Evolutionary conservation across 2,888 invertebrate genomes (phyloP).

Genomic region (Pheosia tremula): DNA sequence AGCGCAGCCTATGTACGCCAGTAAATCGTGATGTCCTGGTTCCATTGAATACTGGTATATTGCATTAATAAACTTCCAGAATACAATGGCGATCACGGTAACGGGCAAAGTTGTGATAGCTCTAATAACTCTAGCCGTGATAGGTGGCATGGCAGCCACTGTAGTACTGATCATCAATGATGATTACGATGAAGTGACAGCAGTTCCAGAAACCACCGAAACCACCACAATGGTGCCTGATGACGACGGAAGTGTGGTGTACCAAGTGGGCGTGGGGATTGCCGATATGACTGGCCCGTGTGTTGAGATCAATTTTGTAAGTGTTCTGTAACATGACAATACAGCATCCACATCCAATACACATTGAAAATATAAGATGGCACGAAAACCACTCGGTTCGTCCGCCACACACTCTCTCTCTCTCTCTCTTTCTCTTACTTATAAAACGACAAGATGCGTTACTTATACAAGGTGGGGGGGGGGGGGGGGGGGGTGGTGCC

Average conservation of each 20-base stretch:
- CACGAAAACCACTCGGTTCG: too few species aligned
- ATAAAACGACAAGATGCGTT: too few species aligned
- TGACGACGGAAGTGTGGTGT: conserved; percentile 29
- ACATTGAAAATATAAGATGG: too few species aligned
- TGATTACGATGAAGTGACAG: conserved; percentile 14
- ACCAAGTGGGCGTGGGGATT: conserved; percentile 91
- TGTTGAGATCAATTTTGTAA: conserved; percentile 96
- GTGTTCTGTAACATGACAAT: conserved; percentile 54
- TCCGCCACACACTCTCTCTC: too few species aligned
- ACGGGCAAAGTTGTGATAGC: conserved; percentile 61
- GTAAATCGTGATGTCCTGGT: too few species aligned
- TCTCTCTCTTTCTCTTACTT: too few species aligned
- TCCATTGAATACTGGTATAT: too few species aligned
- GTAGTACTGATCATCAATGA: conserved; percentile 56
- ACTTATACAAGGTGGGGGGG: too few species aligned
- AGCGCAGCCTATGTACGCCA: too few species aligned
- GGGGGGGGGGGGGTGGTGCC: too few species aligned
- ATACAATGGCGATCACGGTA: conserved; percentile 57
- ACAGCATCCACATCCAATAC: too few species aligned
- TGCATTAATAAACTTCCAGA: too few species aligned
- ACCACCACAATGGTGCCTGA: conserved; percentile 5
- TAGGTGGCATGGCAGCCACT: conserved; percentile 57
- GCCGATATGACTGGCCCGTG: conserved; percentile 96
- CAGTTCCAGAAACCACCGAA: conserved; percentile 5
- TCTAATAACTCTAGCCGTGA: conserved; percentile 53